Evolutionary conservation across 92 coral and sea anemone genomes (phyloP), one percentile per base, ranked within the genome.

Genomic region (Heteractis magnifica): DNA sequence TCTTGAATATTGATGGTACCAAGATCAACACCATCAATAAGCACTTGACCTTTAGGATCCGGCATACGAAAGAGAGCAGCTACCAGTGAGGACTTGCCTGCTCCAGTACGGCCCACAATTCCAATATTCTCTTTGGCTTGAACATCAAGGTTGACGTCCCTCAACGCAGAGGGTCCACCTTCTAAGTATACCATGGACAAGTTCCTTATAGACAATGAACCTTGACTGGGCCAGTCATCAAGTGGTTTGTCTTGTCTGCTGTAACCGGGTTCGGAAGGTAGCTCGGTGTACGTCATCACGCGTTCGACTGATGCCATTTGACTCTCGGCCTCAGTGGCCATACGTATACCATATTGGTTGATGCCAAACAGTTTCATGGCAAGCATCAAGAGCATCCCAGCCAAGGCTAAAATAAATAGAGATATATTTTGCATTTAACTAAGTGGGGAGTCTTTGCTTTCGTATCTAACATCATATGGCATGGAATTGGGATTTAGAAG

Each of bases 281-380:
- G 21, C 75, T 70, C 21, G 75, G 44, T 14, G 21, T 70, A 70
- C 41, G 75, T 70, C 49, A 70, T 70, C 75, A 19, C 16, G 7
- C 75, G 18, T 70, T 70, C 75, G 75, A 70, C 75, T 70, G 75
- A 70, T 10, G 75, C 21, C 75, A 70, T 70, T 70, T 70, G 75
- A 20, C 44, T 70, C 34, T 70, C 75, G 13, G 19, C 75, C 4
- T 70, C 75, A 21, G 20, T 15, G 4, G 75, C 75, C 41, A 70
- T 20, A 18, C 75, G 75, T 26, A 70, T 9, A n/a, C 64, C 64
- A 58, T 58, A 58, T 12, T 58, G 64, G 64, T 4, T 10, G 64
- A 4, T n/a, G 16, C 64, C 64, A 58, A 58, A n/a, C 16, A 58
- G 64, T 12, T 5, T 12, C 64, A n/a, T 58, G 16, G 64, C 64